phyloP scores from a whole-genome alignment of 37 sponge, comb jelly and placozoan species.

The Aphrocallistes beatrix region DNA sequence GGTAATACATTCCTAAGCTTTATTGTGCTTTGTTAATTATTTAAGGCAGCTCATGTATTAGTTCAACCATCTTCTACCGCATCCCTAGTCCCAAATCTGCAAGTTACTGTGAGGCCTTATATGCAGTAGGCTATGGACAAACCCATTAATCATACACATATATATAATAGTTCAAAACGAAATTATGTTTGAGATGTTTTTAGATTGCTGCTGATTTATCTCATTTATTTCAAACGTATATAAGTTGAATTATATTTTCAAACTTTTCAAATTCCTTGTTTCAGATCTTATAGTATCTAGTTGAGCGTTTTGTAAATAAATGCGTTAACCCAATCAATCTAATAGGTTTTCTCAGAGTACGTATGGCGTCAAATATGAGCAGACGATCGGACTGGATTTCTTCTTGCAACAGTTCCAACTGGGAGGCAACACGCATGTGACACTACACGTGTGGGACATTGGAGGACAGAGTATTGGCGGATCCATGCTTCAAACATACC shows the following conservation, averaged over 20 bases:
- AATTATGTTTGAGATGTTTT: too few species aligned
- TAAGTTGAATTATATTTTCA: not conserved
- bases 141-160: too few species aligned
- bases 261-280: not conserved
- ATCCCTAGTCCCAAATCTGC: too few species aligned
- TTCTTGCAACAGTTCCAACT: slow-evolving; percentile 45
- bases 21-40: too few species aligned
- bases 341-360: slow-evolving; percentile 66
- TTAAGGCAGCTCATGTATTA: too few species aligned
- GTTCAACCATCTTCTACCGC: too few species aligned
- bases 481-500: slow-evolving; percentile 84
- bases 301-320: slow-evolving; percentile 27
- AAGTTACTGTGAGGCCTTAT: too few species aligned
- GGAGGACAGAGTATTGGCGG: slow-evolving; percentile 95
- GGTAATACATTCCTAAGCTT: too few species aligned
- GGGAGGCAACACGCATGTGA: slow-evolving; percentile 35
- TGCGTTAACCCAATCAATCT: not conserved
- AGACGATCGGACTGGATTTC: slow-evolving; percentile 92
- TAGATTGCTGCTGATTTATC: too few species aligned
- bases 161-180: too few species aligned
- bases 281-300: not conserved
- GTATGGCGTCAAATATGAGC: slow-evolving; percentile 71
- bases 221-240: too few species aligned
- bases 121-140: too few species aligned
- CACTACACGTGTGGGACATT: slow-evolving; percentile 94